phyloP scores from a whole-genome alignment of 2,113 vertebrate species.

The Struthidea cinerea region DNA sequence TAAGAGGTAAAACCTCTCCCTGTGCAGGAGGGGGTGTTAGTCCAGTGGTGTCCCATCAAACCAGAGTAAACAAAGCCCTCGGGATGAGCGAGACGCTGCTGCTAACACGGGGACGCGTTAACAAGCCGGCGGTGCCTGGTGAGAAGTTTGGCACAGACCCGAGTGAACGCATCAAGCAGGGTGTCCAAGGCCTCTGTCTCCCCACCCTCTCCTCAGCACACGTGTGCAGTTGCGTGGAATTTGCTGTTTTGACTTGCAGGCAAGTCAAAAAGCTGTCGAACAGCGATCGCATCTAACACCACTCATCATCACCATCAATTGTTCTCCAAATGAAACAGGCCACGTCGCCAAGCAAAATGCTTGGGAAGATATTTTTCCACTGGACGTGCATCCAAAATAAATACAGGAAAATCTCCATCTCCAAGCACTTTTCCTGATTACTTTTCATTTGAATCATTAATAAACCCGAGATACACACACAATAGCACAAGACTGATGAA shows the following conservation, averaged over 20 bases:
- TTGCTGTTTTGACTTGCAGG: not conserved
- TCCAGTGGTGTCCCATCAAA: not conserved
- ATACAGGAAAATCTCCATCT: conserved; percentile 69
- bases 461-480: not conserved
- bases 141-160: not conserved
- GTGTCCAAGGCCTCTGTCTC: not conserved
- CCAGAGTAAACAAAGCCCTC: not conserved
- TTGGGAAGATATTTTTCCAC: conserved; percentile 79
- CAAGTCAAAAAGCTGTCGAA: conserved; percentile 22
- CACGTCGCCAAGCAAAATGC: conserved; percentile 67
- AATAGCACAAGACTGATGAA: conserved; percentile 41
- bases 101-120: rapidly evolving
- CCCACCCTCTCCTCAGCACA: not conserved
- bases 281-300: conserved; percentile 36
- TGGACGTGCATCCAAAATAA: conserved; percentile 77
- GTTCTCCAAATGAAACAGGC: conserved; percentile 81
- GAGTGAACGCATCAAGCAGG: not conserved
- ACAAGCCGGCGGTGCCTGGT: not conserved
- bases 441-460: conserved; percentile 38
- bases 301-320: conserved; percentile 76
- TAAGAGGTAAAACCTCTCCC: not conserved
- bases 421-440: conserved; percentile 56
- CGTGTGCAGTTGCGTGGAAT: not conserved
- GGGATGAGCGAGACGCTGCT: not conserved
- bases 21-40: not conserved